Percentiles rank a stretch among this genome's conserved stretches.
phyloP scores from a whole-genome alignment of 2,888 invertebrate genomes.

The Caenorhabditis doughertyi region DNA sequence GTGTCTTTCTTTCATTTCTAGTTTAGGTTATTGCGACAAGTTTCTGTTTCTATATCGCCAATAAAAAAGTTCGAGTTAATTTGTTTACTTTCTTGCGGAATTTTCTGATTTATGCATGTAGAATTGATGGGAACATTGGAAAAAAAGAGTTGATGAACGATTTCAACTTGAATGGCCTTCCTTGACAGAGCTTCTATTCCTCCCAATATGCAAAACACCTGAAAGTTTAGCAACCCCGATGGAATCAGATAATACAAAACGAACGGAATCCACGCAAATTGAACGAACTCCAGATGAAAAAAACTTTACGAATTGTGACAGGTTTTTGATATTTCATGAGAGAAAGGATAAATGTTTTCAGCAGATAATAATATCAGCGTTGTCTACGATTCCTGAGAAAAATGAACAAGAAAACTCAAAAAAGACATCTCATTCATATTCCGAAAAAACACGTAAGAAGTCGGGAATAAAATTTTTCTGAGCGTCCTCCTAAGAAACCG shows the following conservation, averaged over 20 bases:
- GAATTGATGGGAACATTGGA: constrained; percentile 55
- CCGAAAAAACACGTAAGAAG: background rate
- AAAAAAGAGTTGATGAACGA: constrained; percentile 45
- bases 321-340: constrained; percentile 19
- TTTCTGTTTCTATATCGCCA: background rate
- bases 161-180: constrained; percentile 36
- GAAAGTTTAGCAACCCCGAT: constrained; percentile 10
- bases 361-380: background rate
- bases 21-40: background rate
- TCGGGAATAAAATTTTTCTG: background rate
- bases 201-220: constrained; percentile 15
- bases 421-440: background rate
- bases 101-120: constrained; percentile 39
- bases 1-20: constrained; percentile 24
- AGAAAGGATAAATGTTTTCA: too few species aligned
- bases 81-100: constrained; percentile 1
- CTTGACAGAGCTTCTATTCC: constrained; percentile 31
- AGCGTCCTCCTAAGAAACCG: too few species aligned
- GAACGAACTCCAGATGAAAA: constrained; percentile 40
- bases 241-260: background rate
- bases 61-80: constrained; percentile 5
- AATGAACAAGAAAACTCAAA: constrained; percentile 1
- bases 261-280: constrained; percentile 10
- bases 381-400: constrained; percentile 33
- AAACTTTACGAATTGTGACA: constrained; percentile 41